These are phyloP conservation scores for Psephotus haematonotus DNA, from an alignment of 2,113 vertebrate species.

Conservation along the genomic window DNA sequence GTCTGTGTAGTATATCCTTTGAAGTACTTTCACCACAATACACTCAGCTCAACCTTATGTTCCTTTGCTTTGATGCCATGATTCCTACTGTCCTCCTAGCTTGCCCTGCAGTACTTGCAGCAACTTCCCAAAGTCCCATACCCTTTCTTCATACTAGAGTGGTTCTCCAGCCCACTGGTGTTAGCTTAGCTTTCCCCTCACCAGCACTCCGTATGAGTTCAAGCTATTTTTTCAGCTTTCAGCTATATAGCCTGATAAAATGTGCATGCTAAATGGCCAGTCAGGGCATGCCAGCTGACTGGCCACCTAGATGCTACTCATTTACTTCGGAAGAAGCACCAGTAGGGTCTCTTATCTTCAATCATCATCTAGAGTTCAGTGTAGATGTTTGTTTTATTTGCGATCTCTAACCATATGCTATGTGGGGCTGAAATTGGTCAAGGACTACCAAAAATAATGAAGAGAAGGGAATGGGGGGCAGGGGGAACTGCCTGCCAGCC, in stretches of 20 bases:
- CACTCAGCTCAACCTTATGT: not conserved
- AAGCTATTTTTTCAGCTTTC: not conserved
- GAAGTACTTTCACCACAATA: not conserved
- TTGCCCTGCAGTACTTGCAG: accelerated
- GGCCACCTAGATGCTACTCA: not conserved
- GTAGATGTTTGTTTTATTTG: not conserved
- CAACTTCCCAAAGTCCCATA: not conserved
- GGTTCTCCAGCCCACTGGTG: not conserved
- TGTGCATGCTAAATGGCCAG: not conserved
- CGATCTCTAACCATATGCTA: not conserved
- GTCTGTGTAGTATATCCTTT: not conserved
- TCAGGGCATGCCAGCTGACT: not conserved
- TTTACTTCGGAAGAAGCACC: not conserved
- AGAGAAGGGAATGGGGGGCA: not conserved
- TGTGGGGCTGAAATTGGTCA: not conserved
- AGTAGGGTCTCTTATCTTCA: not conserved
- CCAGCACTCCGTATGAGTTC: not conserved
- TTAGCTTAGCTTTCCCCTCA: not conserved
- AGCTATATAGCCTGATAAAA: not conserved
- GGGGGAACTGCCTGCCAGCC: not conserved
- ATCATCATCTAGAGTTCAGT: not conserved
- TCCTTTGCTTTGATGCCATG: not conserved
- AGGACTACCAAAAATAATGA: not conserved
- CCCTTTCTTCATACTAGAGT: not conserved
- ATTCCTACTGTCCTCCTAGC: not conserved